phyloP scores from a whole-genome alignment of 2,113 vertebrate species.

The Misgurnus anguillicaudatus region DNA sequence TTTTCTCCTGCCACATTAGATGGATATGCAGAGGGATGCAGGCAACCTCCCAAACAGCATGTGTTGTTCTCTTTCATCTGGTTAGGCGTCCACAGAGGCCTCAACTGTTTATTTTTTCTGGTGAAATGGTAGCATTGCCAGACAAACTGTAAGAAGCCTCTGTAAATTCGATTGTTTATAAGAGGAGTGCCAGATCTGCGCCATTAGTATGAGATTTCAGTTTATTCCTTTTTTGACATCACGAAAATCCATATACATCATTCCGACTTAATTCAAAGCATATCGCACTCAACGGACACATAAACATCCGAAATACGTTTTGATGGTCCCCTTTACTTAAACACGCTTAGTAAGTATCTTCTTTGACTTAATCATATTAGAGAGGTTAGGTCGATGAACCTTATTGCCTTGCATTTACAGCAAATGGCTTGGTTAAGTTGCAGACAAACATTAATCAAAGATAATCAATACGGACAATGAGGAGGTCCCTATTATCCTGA shows the following conservation, averaged over 20 bases:
- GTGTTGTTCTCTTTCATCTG: constrained; percentile 42
- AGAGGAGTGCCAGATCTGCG: constrained; percentile 40
- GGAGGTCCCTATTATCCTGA: constrained; percentile 40
- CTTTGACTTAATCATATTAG: constrained; percentile 24
- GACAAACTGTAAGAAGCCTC: constrained; percentile 52
- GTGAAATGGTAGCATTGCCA: constrained; percentile 43
- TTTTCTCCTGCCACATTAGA: constrained; percentile 1
- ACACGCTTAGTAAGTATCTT: background rate
- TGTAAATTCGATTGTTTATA: constrained; percentile 42
- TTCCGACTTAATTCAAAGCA: constrained; percentile 34
- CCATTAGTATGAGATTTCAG: constrained; percentile 43
- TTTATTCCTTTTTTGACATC: constrained; percentile 31
- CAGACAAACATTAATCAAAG: constrained; percentile 47
- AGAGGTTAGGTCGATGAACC: constrained; percentile 35
- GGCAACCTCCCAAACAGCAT: constrained; percentile 9
- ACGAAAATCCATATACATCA: background rate
- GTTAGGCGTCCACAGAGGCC: constrained; percentile 42
- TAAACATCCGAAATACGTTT: constrained; percentile 9
- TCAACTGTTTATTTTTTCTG: constrained; percentile 55
- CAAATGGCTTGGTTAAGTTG: constrained; percentile 39
- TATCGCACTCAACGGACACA: constrained; percentile 1
- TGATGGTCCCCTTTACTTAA: constrained; percentile 2
- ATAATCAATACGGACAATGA: constrained; percentile 50
- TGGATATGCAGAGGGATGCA: constrained; percentile 7
- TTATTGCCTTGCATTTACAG: constrained; percentile 15